Conservation (phyloP, 2,797 vertebrate species). For the Pagetopsis macropterus region DNA sequence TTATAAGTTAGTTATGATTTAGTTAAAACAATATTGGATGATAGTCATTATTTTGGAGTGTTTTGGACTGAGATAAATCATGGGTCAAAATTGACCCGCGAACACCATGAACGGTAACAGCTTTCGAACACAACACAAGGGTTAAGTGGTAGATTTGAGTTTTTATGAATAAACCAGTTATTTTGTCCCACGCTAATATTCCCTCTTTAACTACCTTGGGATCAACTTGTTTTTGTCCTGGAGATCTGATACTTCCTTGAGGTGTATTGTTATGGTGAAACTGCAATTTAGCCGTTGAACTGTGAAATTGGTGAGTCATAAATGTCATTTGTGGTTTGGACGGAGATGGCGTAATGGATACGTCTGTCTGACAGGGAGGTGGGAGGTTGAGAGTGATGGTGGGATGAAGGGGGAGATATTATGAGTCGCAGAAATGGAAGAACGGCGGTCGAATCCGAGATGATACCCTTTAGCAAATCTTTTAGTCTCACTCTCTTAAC, state of each 20-base stretch:
- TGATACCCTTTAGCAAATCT: slow-evolving; percentile 66
- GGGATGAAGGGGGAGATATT: slow-evolving; percentile 16
- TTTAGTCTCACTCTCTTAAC: too few species aligned
- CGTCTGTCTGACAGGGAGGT: slow-evolving; percentile 42
- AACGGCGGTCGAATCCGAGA: slow-evolving; percentile 64
- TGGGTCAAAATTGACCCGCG: too few species aligned
- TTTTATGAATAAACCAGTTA: slow-evolving; percentile 20
- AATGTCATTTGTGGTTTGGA: slow-evolving; percentile 64
- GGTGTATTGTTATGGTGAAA: slow-evolving; percentile 38
- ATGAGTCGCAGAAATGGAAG: slow-evolving; percentile 49
- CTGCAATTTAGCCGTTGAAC: slow-evolving; percentile 34
- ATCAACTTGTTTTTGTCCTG: slow-evolving; percentile 10
- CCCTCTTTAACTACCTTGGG: slow-evolving; percentile 9
- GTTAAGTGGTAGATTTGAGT: too few species aligned
- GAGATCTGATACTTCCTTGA: slow-evolving; percentile 28
- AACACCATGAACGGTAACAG: too few species aligned
- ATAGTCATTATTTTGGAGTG: too few species aligned
- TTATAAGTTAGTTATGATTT: too few species aligned
- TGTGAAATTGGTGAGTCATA: slow-evolving; percentile 68
- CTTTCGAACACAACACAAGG: too few species aligned
- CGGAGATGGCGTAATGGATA: slow-evolving; percentile 61
- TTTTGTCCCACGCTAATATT: slow-evolving; percentile 35
- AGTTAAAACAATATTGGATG: too few species aligned
- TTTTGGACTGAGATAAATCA: too few species aligned
- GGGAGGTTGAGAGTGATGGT: slow-evolving; percentile 52